Evolutionary conservation across 1,140 invertebrate species (phyloP), one percentile per base, ranked within the genome.

Genomic region (Drosophila repleta): DNA sequence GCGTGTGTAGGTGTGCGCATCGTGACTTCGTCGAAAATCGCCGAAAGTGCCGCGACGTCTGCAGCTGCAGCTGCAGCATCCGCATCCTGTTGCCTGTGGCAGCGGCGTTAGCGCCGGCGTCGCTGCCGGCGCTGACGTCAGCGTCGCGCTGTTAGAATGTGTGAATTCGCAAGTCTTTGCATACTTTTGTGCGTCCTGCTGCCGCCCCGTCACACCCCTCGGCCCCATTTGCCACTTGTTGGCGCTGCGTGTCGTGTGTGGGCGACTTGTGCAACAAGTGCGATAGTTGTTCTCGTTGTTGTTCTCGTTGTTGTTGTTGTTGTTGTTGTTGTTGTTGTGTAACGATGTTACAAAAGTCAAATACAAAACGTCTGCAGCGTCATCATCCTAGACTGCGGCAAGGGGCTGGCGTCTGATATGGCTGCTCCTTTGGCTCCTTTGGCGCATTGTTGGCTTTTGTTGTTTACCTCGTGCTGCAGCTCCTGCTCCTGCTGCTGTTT

Each of bases 321-420:
- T 49, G 32, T 39, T 73, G 52, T 60, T 73, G 21, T 49, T 70
- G 62, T 77, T 85, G 70, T 77, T 81, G 77, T 82, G 35, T 87
- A 85, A 85, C 82, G 78, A 82, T 85, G 82, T 85, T 85, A 82
- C 83, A 87, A 85, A 85, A 85, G 82, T 85, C 82, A 85, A 85
- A 85, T 79, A 87, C 70, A 82, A 35, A 85, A 87, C 71, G 82
- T 82, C 83, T 60, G 43, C 57, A 46, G 45, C 29, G 21, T 61
- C 57, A 29, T 49, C 57, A 61, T 11, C 21, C 51, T 26, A 24
- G 26, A 17, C 26, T 13, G 55, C 21, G 35, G 15, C 18, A 49
- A 18, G 49, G 24, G 24, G 65, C 52, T 39, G 45, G 63, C 53
- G 51, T 52, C 37, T 73, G 70, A 43, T 76, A 63, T 65, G 71